Evolutionary conservation across 37 sponge, comb jelly and placozoan species (phyloP).

Genomic region (Ephydatia muelleri): DNA sequence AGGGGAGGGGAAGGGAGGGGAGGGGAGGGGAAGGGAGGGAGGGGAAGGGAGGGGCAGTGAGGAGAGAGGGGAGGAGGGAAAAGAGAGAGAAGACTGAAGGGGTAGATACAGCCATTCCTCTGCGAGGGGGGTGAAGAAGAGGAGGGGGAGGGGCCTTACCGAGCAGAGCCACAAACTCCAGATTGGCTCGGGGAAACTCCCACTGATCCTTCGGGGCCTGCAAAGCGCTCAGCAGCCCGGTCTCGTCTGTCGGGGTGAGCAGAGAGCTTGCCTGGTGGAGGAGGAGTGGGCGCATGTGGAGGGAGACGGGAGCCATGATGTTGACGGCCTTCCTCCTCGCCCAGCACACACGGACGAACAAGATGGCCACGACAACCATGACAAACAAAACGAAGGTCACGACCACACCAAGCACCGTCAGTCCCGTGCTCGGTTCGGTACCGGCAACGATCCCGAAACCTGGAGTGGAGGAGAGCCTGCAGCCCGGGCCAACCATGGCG

Average conservation of each 20-base stretch:
- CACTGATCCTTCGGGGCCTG: conserved; percentile 2
- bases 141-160: conserved; percentile 3
- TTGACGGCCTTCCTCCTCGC: not conserved
- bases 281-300: conserved; percentile 20
- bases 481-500: not conserved
- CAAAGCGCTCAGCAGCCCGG: not conserved
- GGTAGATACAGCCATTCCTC: not conserved
- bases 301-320: conserved; percentile 2
- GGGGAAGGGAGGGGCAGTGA: no score
- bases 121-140: not conserved
- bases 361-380: not conserved
- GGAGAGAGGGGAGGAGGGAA: not conserved
- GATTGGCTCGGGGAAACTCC: conserved; percentile 62
- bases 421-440: not conserved
- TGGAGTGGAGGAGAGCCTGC: not conserved
- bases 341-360: not conserved
- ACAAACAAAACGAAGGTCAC: not conserved
- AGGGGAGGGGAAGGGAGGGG: not conserved
- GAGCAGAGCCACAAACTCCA: conserved; percentile 18
- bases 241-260: not conserved
- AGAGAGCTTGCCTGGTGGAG: not conserved
- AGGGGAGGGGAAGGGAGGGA: not conserved
- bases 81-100: not conserved
- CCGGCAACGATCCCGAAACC: not conserved
- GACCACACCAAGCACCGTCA: not conserved